Evolutionary conservation across 2,888 invertebrate genomes (phyloP).

Genomic region (Gymnosoma rotundatum): DNA sequence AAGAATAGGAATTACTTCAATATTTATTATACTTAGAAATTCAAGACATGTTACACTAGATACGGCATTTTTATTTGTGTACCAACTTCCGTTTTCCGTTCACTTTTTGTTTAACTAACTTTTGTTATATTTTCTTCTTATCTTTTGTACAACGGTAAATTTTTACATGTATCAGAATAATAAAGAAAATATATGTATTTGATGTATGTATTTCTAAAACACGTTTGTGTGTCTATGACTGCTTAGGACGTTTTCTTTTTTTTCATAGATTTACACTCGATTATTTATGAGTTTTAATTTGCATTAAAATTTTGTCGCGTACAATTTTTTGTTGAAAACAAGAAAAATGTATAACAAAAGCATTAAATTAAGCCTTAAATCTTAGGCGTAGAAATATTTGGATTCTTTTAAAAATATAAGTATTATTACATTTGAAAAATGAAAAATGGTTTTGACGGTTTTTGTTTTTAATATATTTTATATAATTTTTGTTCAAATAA

Average conservation of each 20-base stretch:
- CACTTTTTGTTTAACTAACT: slow-evolving; percentile 28
- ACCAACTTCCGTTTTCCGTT: slow-evolving; percentile 55
- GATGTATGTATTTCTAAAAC: background rate
- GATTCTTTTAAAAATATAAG: background rate
- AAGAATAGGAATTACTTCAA: slow-evolving; percentile 13
- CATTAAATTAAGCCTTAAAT: slow-evolving; percentile 34
- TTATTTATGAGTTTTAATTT: slow-evolving; percentile 70
- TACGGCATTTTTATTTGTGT: slow-evolving; percentile 52
- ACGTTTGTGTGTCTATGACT: background rate
- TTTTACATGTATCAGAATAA: background rate
- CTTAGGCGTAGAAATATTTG: background rate
- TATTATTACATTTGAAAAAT: background rate
- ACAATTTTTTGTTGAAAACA: slow-evolving; percentile 6
- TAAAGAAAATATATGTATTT: background rate
- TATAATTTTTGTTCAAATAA: no score
- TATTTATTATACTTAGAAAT: slow-evolving; percentile 69
- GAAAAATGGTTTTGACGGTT: no score
- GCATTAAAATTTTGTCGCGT: slow-evolving; percentile 63
- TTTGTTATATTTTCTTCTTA: background rate
- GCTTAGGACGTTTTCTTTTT: no score
- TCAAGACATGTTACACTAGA: slow-evolving; percentile 59
- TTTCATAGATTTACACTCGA: slow-evolving; percentile 40
- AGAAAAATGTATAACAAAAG: slow-evolving; percentile 1
- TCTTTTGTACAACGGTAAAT: background rate
- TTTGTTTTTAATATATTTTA: no score